phyloP scores from a whole-genome alignment of 2,113 vertebrate genomes.

The Rhagologus leucostigma region DNA sequence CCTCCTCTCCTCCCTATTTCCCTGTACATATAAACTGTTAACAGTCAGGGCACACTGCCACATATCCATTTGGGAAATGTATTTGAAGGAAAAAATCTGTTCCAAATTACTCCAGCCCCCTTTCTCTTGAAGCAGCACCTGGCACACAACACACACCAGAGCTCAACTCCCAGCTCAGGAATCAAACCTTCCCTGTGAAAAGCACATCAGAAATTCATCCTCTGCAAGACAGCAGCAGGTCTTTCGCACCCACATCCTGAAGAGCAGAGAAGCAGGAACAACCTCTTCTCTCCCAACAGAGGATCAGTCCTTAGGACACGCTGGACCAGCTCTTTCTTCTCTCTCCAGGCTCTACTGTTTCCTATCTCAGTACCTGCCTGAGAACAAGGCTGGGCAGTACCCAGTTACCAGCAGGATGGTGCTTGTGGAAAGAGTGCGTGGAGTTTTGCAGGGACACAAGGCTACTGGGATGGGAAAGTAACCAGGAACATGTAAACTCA shows the following conservation, averaged over 20 bases:
- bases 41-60: not conserved
- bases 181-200: not conserved
- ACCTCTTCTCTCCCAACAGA: not conserved
- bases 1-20: not conserved
- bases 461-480: not conserved
- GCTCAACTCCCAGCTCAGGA: not conserved
- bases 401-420: not conserved
- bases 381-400: not conserved
- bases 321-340: accelerated
- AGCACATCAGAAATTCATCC: not conserved
- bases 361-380: accelerated
- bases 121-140: not conserved
- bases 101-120: not conserved
- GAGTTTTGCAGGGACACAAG: not conserved
- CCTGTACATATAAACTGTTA: not conserved
- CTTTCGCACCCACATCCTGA: not conserved
- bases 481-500: not conserved
- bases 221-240: not conserved
- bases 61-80: not conserved
- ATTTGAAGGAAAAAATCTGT: not conserved
- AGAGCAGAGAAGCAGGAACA: not conserved
- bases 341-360: not conserved
- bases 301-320: not conserved
- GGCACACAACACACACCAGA: not conserved
- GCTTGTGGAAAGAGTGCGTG: accelerated